Conservation (phyloP, 37 sponge, comb jelly and placozoan genomes). For the Cliona cf. orientalis region DNA sequence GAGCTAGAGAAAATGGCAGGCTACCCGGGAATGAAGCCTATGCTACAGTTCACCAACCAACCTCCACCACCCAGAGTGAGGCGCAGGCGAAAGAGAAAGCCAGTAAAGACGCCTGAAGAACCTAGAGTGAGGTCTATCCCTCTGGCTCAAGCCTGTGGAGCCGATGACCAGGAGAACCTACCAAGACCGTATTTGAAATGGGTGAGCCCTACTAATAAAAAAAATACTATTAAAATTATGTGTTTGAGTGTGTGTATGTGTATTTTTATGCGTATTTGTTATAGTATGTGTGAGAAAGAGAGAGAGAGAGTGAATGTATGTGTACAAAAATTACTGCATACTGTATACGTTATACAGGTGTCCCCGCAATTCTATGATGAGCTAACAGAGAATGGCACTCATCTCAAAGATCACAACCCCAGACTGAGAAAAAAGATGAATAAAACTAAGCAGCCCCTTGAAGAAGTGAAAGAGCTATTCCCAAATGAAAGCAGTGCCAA, state of each 20-base stretch:
- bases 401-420: too few species aligned
- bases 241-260: too few species aligned
- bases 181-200: not conserved
- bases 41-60: conserved; percentile 29
- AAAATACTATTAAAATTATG: too few species aligned
- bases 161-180: not conserved
- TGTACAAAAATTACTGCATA: not conserved
- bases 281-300: not conserved
- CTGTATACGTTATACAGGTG: conserved; percentile 5
- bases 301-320: not conserved
- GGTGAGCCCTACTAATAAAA: too few species aligned
- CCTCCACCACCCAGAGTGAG: conserved; percentile 4
- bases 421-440: too few species aligned
- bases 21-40: conserved; percentile 42
- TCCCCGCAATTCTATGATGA: conserved; percentile 36
- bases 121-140: conserved; percentile 27
- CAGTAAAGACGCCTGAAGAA: conserved; percentile 31
- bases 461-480: too few species aligned
- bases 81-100: conserved; percentile 17
- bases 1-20: not conserved
- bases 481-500: too few species aligned
- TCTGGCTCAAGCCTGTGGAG: not conserved
- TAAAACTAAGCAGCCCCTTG: too few species aligned
- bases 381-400: too few species aligned
- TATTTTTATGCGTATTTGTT: too few species aligned